phyloP scores from a whole-genome alignment of 2,888 invertebrate genomes.

The Lepidochrysops patricia region DNA sequence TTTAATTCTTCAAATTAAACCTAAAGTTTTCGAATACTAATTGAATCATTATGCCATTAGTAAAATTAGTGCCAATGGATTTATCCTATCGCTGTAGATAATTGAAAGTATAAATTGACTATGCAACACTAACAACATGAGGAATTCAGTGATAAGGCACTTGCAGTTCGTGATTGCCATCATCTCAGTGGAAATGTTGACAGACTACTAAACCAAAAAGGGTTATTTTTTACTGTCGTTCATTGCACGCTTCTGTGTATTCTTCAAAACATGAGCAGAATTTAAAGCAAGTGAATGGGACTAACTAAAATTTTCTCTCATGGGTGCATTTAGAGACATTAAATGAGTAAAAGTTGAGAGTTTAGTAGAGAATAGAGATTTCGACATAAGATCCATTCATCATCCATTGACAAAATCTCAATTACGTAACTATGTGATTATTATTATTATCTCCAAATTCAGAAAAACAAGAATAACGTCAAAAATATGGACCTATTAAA shows the following conservation, averaged over 20 bases:
- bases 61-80: neutral
- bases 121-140: neutral
- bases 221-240: conserved; percentile 3
- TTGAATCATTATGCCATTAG: neutral
- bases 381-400: too few species aligned
- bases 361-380: too few species aligned
- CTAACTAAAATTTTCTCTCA: conserved; percentile 13
- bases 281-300: neutral
- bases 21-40: too few species aligned
- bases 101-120: neutral
- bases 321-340: neutral
- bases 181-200: neutral
- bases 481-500: too few species aligned
- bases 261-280: neutral
- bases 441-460: too few species aligned
- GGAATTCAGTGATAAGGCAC: neutral
- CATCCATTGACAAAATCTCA: too few species aligned
- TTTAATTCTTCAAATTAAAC: too few species aligned
- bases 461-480: too few species aligned
- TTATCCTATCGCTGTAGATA: neutral
- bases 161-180: conserved; percentile 1
- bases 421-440: too few species aligned
- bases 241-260: conserved; percentile 1
- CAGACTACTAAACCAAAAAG: neutral
- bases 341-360: too few species aligned